Conservation (phyloP, 2,113 vertebrate species). For the Callipepla californica region DNA sequence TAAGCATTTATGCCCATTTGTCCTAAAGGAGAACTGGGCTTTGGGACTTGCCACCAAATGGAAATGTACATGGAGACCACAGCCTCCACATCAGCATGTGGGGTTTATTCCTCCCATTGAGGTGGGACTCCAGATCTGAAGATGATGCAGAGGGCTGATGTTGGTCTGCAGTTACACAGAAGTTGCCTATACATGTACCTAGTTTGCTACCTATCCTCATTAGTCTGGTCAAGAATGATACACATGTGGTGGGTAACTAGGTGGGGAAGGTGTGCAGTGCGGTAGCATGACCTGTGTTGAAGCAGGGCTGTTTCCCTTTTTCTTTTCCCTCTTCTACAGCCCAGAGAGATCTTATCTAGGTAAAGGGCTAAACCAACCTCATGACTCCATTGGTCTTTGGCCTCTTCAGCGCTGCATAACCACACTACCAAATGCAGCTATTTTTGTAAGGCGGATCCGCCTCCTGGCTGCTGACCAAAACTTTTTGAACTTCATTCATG, state of each 20-base stretch:
- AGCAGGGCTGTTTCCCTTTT: background rate
- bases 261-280: background rate
- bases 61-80: background rate
- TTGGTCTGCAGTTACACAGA: background rate
- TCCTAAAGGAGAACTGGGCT: background rate
- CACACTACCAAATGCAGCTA: background rate
- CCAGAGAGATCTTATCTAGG: background rate
- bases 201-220: background rate
- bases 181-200: background rate
- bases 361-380: background rate
- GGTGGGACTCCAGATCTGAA: background rate
- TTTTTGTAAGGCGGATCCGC: background rate
- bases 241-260: background rate
- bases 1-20: background rate
- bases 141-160: fast-evolving
- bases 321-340: background rate
- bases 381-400: background rate
- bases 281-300: background rate
- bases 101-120: background rate
- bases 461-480: background rate
- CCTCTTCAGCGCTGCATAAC: background rate
- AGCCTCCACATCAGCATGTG: background rate
- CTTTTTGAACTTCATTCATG: background rate
- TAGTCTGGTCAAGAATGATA: background rate
- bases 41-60: background rate